Evolutionary conservation across 2,797 vertebrate species (phyloP).

Genomic region (Trematomus bernacchii): DNA sequence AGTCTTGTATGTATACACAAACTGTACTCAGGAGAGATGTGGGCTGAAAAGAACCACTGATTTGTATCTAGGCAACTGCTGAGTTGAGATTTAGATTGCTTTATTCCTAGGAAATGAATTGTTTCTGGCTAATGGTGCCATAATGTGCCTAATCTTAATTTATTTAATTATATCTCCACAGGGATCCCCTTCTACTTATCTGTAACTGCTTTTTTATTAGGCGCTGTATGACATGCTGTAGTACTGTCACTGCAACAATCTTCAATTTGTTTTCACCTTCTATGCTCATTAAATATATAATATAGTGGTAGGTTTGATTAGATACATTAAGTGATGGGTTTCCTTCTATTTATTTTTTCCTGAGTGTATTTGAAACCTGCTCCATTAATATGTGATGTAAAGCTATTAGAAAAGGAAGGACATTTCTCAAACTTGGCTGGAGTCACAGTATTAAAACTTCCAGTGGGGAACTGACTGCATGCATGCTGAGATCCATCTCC

Average conservation of each 20-base stretch:
- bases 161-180: slow-evolving; percentile 51
- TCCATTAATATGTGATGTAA: slow-evolving; percentile 21
- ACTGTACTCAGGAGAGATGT: slow-evolving; percentile 11
- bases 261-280: background rate
- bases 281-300: background rate
- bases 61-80: slow-evolving; percentile 35
- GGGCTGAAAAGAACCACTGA: slow-evolving; percentile 2
- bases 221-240: slow-evolving; percentile 1
- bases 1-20: slow-evolving; percentile 4
- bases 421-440: slow-evolving; percentile 6
- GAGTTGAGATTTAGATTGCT: slow-evolving; percentile 39
- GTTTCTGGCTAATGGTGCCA: slow-evolving; percentile 43
- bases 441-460: slow-evolving; percentile 44
- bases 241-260: background rate
- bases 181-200: slow-evolving; percentile 25
- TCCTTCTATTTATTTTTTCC: background rate
- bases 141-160: slow-evolving; percentile 50
- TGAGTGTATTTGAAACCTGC: slow-evolving; percentile 19
- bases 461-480: slow-evolving; percentile 22
- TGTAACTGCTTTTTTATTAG: slow-evolving; percentile 29
- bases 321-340: background rate
- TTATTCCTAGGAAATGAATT: slow-evolving; percentile 59
- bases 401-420: slow-evolving; percentile 10
- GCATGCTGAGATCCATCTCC: slow-evolving; percentile 35
- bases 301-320: background rate